Percentiles rank a stretch among this genome's conserved stretches.
phyloP scores from a whole-genome alignment of 2,888 invertebrate species.

The Caradrina kadenii region DNA sequence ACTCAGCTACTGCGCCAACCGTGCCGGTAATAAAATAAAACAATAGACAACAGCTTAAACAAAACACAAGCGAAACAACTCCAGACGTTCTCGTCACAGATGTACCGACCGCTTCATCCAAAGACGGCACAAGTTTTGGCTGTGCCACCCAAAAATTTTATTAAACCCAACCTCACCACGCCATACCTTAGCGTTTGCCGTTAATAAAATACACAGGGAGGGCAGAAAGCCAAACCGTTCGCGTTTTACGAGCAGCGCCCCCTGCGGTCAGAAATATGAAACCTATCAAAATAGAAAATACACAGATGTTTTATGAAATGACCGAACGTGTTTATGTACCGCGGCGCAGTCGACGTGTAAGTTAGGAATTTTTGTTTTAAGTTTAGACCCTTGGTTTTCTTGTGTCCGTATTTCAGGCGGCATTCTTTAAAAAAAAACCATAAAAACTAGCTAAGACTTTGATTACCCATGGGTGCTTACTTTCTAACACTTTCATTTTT shows the following conservation, averaged over 20 bases:
- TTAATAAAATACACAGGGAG: slow-evolving; percentile 75
- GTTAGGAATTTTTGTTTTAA: slow-evolving; percentile 57
- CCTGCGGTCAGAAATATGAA: slow-evolving; percentile 82
- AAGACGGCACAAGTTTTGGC: slow-evolving; percentile 59
- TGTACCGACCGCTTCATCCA: slow-evolving; percentile 45
- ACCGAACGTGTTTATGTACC: slow-evolving; percentile 74
- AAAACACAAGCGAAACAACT: slow-evolving; percentile 13
- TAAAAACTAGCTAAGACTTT: too few species aligned
- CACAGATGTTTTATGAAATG: slow-evolving; percentile 77
- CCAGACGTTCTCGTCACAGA: slow-evolving; percentile 42
- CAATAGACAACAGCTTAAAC: slow-evolving; percentile 8
- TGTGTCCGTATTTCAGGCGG: background rate
- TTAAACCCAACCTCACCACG: slow-evolving; percentile 66
- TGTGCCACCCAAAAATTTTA: slow-evolving; percentile 64
- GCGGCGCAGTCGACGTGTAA: slow-evolving; percentile 48
- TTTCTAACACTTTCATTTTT: too few species aligned
- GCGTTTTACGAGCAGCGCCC: slow-evolving; percentile 76
- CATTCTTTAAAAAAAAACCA: too few species aligned
- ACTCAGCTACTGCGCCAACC: too few species aligned
- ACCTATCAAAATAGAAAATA: slow-evolving; percentile 81
- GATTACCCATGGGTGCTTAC: too few species aligned
- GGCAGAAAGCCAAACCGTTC: slow-evolving; percentile 79
- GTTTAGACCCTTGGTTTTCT: slow-evolving; percentile 7
- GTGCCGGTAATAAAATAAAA: too few species aligned
- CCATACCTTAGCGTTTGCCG: slow-evolving; percentile 72